Evolutionary conservation across 2,888 invertebrate species (phyloP).

Genomic region (Drosophila trichaetosa): DNA sequence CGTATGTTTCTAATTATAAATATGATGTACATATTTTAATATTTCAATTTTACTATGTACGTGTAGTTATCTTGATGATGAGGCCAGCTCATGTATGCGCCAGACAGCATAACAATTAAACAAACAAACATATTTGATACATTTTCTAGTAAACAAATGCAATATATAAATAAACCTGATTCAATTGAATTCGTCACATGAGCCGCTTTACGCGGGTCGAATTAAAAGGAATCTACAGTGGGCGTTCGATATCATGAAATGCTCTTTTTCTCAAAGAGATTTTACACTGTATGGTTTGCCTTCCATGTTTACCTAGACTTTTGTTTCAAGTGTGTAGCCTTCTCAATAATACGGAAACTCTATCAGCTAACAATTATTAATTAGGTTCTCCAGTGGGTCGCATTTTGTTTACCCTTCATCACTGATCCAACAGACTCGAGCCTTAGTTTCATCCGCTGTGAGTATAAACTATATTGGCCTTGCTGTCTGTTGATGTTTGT

Average conservation of each 20-base stretch:
- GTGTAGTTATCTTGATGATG: conserved; percentile 13
- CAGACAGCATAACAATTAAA: conserved; percentile 9
- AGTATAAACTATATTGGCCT: conserved; percentile 26
- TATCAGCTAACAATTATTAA: not conserved
- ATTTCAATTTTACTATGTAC: not conserved
- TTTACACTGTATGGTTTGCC: not conserved
- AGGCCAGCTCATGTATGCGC: conserved; percentile 36
- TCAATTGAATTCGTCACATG: conserved; percentile 47
- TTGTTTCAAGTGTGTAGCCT: too few species aligned
- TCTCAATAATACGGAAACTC: not conserved
- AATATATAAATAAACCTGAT: conserved; percentile 7
- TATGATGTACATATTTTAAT: not conserved
- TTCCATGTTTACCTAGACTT: not conserved
- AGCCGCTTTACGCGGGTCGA: not conserved
- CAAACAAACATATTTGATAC: conserved; percentile 1
- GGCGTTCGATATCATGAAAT: not conserved
- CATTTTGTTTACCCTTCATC: not conserved
- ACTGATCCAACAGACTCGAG: conserved; percentile 4
- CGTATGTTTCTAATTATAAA: conserved; percentile 17
- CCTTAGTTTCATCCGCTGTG: conserved; percentile 2
- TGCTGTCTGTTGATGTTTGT: conserved; percentile 44
- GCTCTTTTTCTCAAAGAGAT: not conserved
- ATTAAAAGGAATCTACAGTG: conserved; percentile 2
- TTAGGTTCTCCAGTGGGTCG: not conserved
- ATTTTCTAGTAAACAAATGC: not conserved